Percentiles rank a stretch among this genome's conserved stretches.
Conservation (phyloP, 2,888 invertebrate genomes). For the Agriotes lineatus region DNA sequence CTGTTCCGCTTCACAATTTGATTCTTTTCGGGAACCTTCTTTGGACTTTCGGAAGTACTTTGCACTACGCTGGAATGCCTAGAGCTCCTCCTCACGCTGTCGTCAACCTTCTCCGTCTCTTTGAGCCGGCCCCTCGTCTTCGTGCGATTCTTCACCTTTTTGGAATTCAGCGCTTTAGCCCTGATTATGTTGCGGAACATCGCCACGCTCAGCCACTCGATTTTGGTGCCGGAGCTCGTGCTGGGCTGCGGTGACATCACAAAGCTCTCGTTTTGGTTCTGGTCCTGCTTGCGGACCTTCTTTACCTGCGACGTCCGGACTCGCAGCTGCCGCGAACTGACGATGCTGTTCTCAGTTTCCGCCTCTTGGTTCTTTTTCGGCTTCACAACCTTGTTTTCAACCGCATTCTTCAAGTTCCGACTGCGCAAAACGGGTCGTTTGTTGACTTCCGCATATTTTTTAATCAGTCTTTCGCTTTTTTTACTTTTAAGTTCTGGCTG, state of each 20-base stretch:
- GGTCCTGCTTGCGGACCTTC: background rate
- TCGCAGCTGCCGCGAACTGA: background rate
- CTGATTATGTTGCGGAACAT: background rate
- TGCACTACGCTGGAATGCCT: background rate
- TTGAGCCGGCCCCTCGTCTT: background rate
- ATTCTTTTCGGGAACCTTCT: background rate
- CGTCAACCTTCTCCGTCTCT: background rate
- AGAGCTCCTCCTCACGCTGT: background rate
- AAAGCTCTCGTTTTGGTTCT: background rate
- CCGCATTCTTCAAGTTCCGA: conserved; percentile 7
- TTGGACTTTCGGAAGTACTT: background rate
- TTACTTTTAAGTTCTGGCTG: background rate
- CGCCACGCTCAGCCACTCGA: background rate
- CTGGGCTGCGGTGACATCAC: background rate
- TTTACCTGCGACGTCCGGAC: background rate
- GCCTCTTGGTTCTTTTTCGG: background rate
- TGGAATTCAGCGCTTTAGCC: background rate
- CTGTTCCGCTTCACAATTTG: background rate
- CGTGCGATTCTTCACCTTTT: background rate
- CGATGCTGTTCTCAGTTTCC: background rate
- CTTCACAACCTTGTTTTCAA: background rate
- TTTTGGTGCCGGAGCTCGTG: background rate
- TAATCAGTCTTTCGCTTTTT: background rate
- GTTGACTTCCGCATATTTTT: background rate
- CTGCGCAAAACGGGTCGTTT: conserved; percentile 25